Evolutionary conservation across 2,113 vertebrate species (phyloP).

Genomic region (Salvator merianae): DNA sequence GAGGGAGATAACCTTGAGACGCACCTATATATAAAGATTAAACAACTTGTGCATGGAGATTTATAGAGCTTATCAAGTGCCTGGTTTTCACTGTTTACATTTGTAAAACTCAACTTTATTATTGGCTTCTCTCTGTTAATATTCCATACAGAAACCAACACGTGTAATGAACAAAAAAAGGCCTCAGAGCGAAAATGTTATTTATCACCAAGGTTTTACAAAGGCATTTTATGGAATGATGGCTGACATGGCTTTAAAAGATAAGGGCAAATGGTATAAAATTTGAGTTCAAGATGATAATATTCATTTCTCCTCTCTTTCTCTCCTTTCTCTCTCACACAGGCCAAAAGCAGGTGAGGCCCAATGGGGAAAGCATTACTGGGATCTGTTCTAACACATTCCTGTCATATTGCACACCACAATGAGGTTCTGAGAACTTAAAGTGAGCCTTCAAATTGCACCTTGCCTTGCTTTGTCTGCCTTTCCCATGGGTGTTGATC

Average conservation of each 20-base stretch:
- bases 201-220: slow-evolving; percentile 59
- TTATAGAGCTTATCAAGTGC: slow-evolving; percentile 70
- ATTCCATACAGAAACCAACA: slow-evolving; percentile 52
- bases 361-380: no score
- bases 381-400: no score
- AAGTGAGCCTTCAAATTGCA: no score
- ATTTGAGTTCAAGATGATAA: slow-evolving; percentile 31
- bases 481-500: no score
- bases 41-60: slow-evolving; percentile 64
- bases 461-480: no score
- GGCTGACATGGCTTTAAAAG: slow-evolving; percentile 46
- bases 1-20: slow-evolving; percentile 77
- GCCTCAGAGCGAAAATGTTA: slow-evolving; percentile 37
- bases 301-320: background rate
- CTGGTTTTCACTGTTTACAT: slow-evolving; percentile 70
- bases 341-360: background rate
- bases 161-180: slow-evolving; percentile 11
- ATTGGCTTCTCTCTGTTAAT: slow-evolving; percentile 71
- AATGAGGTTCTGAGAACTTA: no score
- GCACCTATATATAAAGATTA: slow-evolving; percentile 77
- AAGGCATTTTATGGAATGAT: slow-evolving; percentile 57
- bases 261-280: slow-evolving; percentile 55
- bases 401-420: no score
- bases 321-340: background rate
- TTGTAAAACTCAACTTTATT: slow-evolving; percentile 75